Evolutionary conservation across 2,113 vertebrate genomes (phyloP), one percentile per base, ranked within the genome.

Genomic region (Piaya cayana): DNA sequence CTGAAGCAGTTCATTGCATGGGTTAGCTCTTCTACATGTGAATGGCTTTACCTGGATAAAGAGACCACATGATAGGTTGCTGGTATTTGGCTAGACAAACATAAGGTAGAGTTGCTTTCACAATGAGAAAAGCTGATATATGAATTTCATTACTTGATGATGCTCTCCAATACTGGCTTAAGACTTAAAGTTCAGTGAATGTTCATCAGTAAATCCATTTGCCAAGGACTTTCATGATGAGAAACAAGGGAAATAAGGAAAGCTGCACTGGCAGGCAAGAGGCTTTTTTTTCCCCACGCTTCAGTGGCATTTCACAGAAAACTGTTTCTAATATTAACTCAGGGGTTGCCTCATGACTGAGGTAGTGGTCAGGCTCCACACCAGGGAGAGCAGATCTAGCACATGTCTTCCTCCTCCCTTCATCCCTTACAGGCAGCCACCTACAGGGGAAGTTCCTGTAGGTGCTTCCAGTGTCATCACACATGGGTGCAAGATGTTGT

Each of bases 201-300:
- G 22, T 60, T 89, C 7, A 0, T 68, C 39, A 60, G 79, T 64
- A 90, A 87, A 88, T 52, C 77, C 29, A 63, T 52, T 89, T 59
- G 50, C 75, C 65, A 83, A 94, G 88, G 93, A 75, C 21, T 17
- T 21, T 93, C 12, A 16, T 37, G 50, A 70, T 36, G 55, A 90
- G 63, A 82, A 93, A 90, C 45, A 49, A 90, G 71, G 50, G 63
- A 82, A 93, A 90, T 49, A 49, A 90, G 71, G 50, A 88, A 78
- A 80, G 32, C 52, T 83, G 62, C 32, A 17, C 45, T 59, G 12
- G 65, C 77, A 67, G 75, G 34, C 42, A 68, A 71, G 67, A 92
- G 16, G n/a, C 58, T 59, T 39, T 42, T 69, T 12, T 52, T 25
- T 85, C 89, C 70, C 55, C 12, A 68, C 60, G 62, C 30, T 53